Conservation (phyloP, 2,113 vertebrate genomes). For the Charadrius vociferus region DNA sequence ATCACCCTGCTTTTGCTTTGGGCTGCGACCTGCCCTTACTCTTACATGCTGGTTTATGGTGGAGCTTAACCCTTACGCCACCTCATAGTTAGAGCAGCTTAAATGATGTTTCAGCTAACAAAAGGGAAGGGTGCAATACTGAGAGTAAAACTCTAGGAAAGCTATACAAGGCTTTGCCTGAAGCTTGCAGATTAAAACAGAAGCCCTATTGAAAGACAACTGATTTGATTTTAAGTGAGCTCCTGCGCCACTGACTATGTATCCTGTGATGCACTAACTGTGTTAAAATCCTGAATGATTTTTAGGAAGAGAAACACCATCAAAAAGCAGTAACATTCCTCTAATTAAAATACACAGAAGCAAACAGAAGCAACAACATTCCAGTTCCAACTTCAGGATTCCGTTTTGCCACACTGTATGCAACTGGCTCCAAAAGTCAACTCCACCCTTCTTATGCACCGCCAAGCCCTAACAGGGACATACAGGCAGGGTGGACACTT, state of each 20-base stretch:
- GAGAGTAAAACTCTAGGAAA: neutral
- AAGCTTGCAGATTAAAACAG: neutral
- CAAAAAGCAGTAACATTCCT: neutral
- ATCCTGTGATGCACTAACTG: neutral
- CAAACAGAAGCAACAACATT: neutral
- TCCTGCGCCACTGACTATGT: neutral
- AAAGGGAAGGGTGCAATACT: neutral
- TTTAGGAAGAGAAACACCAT: neutral
- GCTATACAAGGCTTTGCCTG: neutral
- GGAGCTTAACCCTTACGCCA: neutral
- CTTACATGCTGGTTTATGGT: neutral
- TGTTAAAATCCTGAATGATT: neutral
- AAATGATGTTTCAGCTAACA: neutral
- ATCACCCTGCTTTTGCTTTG: neutral
- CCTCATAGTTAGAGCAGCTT: neutral
- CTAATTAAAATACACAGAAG: neutral
- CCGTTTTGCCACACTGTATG: neutral
- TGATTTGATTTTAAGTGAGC: neutral
- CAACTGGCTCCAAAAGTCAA: neutral
- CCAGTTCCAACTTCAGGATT: neutral
- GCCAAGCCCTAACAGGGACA: neutral
- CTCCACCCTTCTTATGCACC: neutral
- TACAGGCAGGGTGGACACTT: neutral
- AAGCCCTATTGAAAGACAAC: neutral
- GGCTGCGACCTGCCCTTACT: neutral